Base-by-base conservation (phyloP, 2,888 invertebrate species). In the Plusia festucae region DNA sequence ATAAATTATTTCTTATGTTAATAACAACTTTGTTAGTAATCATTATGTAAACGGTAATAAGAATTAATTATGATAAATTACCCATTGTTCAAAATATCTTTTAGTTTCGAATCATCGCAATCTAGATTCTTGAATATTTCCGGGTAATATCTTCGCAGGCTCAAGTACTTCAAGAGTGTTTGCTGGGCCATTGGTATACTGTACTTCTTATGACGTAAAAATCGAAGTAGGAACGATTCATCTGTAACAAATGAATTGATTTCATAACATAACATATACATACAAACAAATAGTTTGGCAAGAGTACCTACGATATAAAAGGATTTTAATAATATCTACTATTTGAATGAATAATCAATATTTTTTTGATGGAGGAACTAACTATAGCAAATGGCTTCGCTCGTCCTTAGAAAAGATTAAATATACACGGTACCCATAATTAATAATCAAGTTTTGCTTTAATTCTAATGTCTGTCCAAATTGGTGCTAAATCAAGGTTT, bases 101-200 rank as follows among this genome's bases (percentile, higher is more conserved):
- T 91, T 0, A 97, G 85, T 64, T 95, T 95, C 0, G 96, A 91
- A 65, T 96, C 96, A 57, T 96, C 91, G 77, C 96, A 96, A 86
- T 98, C 97, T 78, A 98, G 87, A 57, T 96, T 96, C 73, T 91
- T 90, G 78, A 96, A 96, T 83, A 96, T 95, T 76, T 96, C 95
- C 11, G 96, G 96, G 85, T 97, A 97, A 60, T 96, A 96, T 85
- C 96, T 96, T 68, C 97, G 94, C 54, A 97, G 94, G 82, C 97
- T 97, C 68, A 98, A 91, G 88, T 98, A 98, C 86, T 98, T 98
- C 20, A 98, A 93, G 46, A 98, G 87, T 53, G 96, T 96, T 85
- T 97, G 97, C 86, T 98, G 97, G 0, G 98, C 97, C 96, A 97
- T 97, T 1, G 97, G 97, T 34, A 98, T 95, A 84, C 97, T 97